These are phyloP conservation scores for Sparus aurata DNA, from an alignment of 2,797 vertebrate genomes.

Conservation along the genomic window DNA sequence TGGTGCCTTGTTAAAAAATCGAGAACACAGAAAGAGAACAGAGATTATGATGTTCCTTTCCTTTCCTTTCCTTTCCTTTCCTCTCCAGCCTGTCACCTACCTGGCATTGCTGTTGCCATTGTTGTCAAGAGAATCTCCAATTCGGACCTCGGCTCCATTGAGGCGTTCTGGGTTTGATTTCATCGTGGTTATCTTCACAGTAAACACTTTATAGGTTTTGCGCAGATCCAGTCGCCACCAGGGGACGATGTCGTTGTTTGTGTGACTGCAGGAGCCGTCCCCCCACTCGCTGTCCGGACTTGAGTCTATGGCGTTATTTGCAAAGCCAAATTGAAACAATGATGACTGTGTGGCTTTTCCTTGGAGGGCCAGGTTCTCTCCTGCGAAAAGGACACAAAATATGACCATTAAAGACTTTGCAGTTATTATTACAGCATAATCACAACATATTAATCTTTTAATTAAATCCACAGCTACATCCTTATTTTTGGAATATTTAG, in stretches of 20 bases:
- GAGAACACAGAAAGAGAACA: no score
- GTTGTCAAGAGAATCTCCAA: conserved; percentile 68
- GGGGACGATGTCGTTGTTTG: background rate
- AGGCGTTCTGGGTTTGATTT: conserved; percentile 7
- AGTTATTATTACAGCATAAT: background rate
- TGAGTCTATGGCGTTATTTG: conserved; percentile 65
- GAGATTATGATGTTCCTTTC: no score
- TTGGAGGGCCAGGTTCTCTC: conserved; percentile 47
- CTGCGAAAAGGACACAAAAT: conserved; percentile 7
- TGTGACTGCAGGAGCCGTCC: conserved; percentile 54
- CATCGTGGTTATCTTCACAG: conserved; percentile 63
- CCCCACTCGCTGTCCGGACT: conserved; percentile 28
- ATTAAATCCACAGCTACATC: background rate
- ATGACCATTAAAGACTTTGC: background rate
- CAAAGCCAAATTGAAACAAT: accelerated
- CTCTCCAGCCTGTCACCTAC: conserved; percentile 12
- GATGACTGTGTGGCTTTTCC: conserved; percentile 58
- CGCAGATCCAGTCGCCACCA: conserved; percentile 81
- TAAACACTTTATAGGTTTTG: conserved; percentile 63
- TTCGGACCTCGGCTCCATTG: conserved; percentile 67
- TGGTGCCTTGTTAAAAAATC: no score
- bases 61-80: no score
- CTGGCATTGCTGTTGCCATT: conserved; percentile 72
- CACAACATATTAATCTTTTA: background rate
- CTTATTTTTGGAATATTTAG: background rate